Evolutionary conservation across 1,140 invertebrate genomes (phyloP), one percentile per base, ranked within the genome.

Genomic region (Neotoxoptera formosana): DNA sequence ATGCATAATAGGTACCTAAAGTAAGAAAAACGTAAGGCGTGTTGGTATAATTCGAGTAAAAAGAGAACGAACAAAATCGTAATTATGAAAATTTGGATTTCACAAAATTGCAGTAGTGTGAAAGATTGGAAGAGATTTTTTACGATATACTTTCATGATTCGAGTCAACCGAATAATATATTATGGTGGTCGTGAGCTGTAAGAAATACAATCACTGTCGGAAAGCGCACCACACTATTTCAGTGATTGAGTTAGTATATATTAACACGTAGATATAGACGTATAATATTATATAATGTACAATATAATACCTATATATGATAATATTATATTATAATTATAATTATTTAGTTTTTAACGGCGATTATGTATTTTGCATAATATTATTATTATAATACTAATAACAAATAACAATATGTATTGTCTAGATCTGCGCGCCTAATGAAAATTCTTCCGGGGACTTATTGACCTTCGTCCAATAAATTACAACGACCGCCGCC

Each of bases 401-500:
- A 41, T 83, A 86, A 41, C 36, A 87, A 36, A 21, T 53, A n/a
- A 51, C 14, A 48, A 34, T 41, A 41, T 30, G 8, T 51, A 89
- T 89, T 89, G 88, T 89, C 23, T 89, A n/a, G 30, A 89, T 3
- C 21, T 23, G 51, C 48, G 51, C 48, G 34, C 36, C 41, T n/a
- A 67, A 90, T 45, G 90, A 81, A 83, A 91, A 91, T 91, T 91
- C 76, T 91, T 48, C n/a, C 7, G 47, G 41, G 34, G 45, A 36
- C 90, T 83, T 83, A 83, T 83, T 83, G 90, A 76, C 90, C 90
- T 91, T 91, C 90, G 60, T 25, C 67, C 90, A 91, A 91, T 91
- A 76, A 47, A 81, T 83, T 83, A 83, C 67, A 30, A 41, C 7
- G 47, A n/a, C 84, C 14, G 36, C 45, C 45, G 60, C 30, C n/a